Evolutionary conservation across 1,140 invertebrate species (phyloP).

Genomic region (Drosophila eugracilis): DNA sequence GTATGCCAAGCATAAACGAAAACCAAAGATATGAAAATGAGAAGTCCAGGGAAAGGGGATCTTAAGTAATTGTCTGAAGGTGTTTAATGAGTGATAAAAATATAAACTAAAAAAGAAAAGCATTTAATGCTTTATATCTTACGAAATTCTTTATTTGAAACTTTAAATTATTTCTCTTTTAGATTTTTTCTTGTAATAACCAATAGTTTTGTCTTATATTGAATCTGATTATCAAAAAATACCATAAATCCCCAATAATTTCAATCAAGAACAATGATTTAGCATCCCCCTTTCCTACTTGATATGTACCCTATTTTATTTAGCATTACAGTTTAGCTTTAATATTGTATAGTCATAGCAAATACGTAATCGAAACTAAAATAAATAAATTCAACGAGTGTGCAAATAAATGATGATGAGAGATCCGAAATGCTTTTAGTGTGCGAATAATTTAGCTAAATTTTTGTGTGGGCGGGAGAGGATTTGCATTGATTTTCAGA

Average conservation of each 20-base stretch:
- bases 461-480: neutral
- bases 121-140: too few species aligned
- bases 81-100: neutral
- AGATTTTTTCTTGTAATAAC: too few species aligned
- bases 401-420: slow-evolving; percentile 53
- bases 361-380: slow-evolving; percentile 45
- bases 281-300: neutral
- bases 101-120: too few species aligned
- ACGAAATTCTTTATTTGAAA: neutral
- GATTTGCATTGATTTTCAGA: slow-evolving; percentile 44
- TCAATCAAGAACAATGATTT: neutral
- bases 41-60: slow-evolving; percentile 22
- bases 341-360: slow-evolving; percentile 31
- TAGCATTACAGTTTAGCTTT: slow-evolving; percentile 36
- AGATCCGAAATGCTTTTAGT: slow-evolving; percentile 20
- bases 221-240: too few species aligned
- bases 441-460: slow-evolving; percentile 21
- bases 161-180: neutral
- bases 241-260: neutral
- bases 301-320: slow-evolving; percentile 4
- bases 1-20: slow-evolving; percentile 69
- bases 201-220: too few species aligned
- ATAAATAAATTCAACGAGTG: slow-evolving; percentile 38
- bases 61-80: neutral
- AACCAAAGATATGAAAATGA: slow-evolving; percentile 29